Base-by-base conservation (phyloP, 1,140 invertebrate species). In the Papilio aristodemus region DNA sequence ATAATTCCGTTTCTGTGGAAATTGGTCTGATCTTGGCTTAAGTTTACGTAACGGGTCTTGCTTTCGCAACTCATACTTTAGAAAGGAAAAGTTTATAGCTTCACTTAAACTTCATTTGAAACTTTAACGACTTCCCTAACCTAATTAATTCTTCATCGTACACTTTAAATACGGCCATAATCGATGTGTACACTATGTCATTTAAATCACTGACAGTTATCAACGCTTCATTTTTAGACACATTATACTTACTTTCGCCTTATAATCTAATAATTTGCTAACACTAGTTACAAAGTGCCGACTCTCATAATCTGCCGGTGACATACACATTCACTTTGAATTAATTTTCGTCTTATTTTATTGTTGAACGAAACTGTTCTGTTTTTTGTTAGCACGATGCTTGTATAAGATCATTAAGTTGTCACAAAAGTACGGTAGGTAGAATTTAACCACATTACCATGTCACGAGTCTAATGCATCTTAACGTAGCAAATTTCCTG, bases 401-500 rank as follows among this genome's bases (percentile, higher is more conserved):
- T 54, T 2, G 10, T 54, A 54, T 22, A 22, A 54, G 9, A 54
- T 54, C 19, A 9, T 22, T 54, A 58, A 14, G 57, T 58, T 27
- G 36, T 62, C 17, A 62, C 27, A 62, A 38, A 32, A 59, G 0
- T 36, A 62, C 36, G 36, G 19, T 62, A 62, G 36, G 19, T 17
- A 10, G 14, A 37, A 62, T 13, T n/a, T n/a, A n/a, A n/a, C 14
- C 9, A 32, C 36, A 62, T 62, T 39, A 39, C n/a, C 59, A 14
- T 62, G 59, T 62, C 32, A 36, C 25, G 4, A 5, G 13, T 17
- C 36, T 62, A 62, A 62, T 38, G 59, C 14, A 62, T 36, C n/a
- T 19, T 62, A 62, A 39, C 38, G 59, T 1, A 17, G 27, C 58
- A 36, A 60, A 60, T 38, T 37, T 60, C 59, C 59, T 38, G 36